Base-by-base conservation (phyloP, 2,888 invertebrate species). In the Melanotus villosus region DNA sequence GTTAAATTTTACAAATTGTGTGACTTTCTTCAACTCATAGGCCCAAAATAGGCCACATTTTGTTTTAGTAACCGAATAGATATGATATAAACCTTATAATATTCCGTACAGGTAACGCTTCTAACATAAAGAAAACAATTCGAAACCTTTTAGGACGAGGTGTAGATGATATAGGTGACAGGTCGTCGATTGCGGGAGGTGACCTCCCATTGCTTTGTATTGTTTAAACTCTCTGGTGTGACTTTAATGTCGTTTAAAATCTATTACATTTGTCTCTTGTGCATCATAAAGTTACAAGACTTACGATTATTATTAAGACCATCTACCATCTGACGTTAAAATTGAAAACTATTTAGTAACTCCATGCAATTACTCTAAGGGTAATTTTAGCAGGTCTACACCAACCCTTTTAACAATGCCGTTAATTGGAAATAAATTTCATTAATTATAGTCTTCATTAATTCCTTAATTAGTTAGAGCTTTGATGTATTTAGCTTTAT, bases 161-260 rank as follows among this genome's bases (percentile, higher is more conserved):
- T 38, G 30, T 38, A 67, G 63, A 65, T 72, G 74, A 75, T 75
- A 70, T 73, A 73, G 66, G 65, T 72, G 74, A 73, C 74, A 73
- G 71, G 58, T 75, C 66, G 64, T 65, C 73, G 73, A 72, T 74
- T 74, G 73, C 73, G 68, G 73, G 75, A 72, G 71, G 73, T 72
- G 70, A 72, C 75, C 76, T 70, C 76, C 75, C 68, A 69, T 64
- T 64, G 72, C 26, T 52, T 47, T 41, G 67, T 73, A 73, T 75
- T 76, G 76, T 73, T 75, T 73, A 75, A 75, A 72, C 52, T 70
- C 62, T 69, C 70, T 67, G 71, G 60, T 59, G 71, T 70, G 70
- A 72, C 74, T 71, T 59, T 70, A 69, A 72, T 72, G 65, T 59
- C 68, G 67, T 74, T 70, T 68, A 71, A 73, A 76, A 76, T 72